Evolutionary conservation across 2,113 vertebrate species (phyloP), one percentile per base, ranked within the genome.

Genomic region (Nothobranchius furzeri): DNA sequence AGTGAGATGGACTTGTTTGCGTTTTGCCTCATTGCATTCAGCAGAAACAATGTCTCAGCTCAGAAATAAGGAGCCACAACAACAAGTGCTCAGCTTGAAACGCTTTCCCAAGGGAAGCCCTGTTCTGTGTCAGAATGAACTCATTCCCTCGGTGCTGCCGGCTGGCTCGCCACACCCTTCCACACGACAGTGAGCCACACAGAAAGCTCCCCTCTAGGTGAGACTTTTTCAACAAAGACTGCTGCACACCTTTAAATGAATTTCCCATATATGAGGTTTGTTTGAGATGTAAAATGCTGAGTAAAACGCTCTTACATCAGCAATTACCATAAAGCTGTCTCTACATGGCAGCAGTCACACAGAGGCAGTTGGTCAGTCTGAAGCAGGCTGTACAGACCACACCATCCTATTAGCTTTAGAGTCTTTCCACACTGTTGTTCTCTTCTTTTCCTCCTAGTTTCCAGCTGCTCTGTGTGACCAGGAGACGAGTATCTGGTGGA

Each of bases 81-180:
- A 82, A 62, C 65, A 25, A 85, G 70, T 72, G 67, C 73, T 81
- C 73, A 76, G 70, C 70, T 35, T 12, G 45, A 76, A 73, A 69
- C 72, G 49, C 73, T 83, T 87, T 90, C 85, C 86, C 86, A 84
- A 85, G 84, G 79, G 87, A 91, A 90, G 79, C 82, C 86, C 85
- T 76, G 59, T 76, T 76, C 60, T 24, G 45, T 77, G 73, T 86
- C 70, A 79, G 83, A 82, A 87, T 80, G 66, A 30, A 12, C 70
- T 72, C 71, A 78, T 17, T 9, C 36, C 45, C 64, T 48, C 45
- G 25, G 7, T 52, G 56, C 42, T 64, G 64, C 35, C 60, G 40
- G 11, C 54, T 69, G 70, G 49, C 69, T 17, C 73, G 55, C 47
- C 70, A 48, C 54, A 63, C 45, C 62, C 37, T 65, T 61, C 49